Percentiles rank a stretch among this genome's conserved stretches.
These are phyloP conservation scores for Thalassophryne amazonica DNA, from an alignment of 2,797 vertebrate species.

Conservation along the genomic window DNA sequence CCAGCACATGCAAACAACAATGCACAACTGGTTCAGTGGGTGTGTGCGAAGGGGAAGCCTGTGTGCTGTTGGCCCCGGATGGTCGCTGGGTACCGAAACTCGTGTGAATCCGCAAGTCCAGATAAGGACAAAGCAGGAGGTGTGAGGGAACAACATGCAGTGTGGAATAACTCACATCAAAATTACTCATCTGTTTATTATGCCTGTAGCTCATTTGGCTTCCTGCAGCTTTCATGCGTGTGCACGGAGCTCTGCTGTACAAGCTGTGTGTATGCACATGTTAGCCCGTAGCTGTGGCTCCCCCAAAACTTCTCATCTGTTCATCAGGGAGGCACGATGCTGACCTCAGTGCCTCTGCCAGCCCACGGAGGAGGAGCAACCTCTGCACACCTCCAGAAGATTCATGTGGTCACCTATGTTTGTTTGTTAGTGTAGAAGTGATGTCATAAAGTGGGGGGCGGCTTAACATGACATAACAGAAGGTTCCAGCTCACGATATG, in stretches of 20 bases:
- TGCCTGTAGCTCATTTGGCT: constrained; percentile 24
- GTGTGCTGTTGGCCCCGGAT: constrained; percentile 41
- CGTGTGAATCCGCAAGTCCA: constrained; percentile 22
- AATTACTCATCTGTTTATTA: constrained; percentile 68
- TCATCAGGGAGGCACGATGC: no score
- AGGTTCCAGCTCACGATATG: no score
- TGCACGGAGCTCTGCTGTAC: not conserved
- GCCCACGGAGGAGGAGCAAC: no score
- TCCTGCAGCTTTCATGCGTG: no score
- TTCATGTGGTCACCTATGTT: no score
- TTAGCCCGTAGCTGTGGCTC: not conserved
- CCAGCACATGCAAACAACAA: constrained; percentile 13
- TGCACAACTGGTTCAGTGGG: constrained; percentile 47
- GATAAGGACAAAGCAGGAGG: constrained; percentile 54
- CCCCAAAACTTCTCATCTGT: no score
- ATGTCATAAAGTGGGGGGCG: no score
- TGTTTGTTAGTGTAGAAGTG: no score
- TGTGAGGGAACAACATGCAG: constrained; percentile 41
- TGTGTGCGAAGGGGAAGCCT: constrained; percentile 52
- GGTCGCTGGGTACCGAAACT: constrained; percentile 49
- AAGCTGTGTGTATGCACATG: not conserved
- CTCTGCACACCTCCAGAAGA: no score
- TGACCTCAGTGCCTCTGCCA: no score
- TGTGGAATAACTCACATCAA: constrained; percentile 34
- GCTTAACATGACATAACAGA: no score